Evolutionary conservation across 2,888 invertebrate genomes (phyloP), one percentile per base, ranked within the genome.

Genomic region (Romanomermis culicivorax): DNA sequence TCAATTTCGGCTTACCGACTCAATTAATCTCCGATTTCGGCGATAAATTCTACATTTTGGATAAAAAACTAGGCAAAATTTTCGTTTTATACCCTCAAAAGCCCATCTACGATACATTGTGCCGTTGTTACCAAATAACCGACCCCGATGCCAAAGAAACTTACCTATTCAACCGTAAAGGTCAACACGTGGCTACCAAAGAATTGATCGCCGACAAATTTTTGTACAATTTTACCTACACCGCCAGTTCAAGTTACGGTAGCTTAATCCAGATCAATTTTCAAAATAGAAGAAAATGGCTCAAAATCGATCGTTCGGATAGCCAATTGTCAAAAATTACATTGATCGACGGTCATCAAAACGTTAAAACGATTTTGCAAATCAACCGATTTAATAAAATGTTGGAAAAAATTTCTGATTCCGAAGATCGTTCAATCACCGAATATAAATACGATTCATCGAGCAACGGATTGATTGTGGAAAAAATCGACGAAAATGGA

Each of bases 191-290:
- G 27, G 82, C 68, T 55, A 73, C 73, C 7, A 66, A 69, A 52
- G 69, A 71, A 59, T 61, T 95, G 57, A 83, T 91, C 50, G 91
- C 91, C n/a, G 87, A 85, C 51, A 85, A 86, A 72, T 83, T 83
- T 2, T 78, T 88, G 68, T 93, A 91, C 71, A 85, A 87, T 51
- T 95, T 95, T 76, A 77, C 89, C 26, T 95, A 95, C 75, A 89
- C 87, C 62, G 87, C 91, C 0, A 91, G 91, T 68, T 91, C 91
- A 0, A 88, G 86, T 68, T 89, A 87, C 51, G 93, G 93, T 67
- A 85, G 86, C 67, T 74, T 95, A 54, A 85, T 85, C 64, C 84
- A 85, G 0, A 88, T 95, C 1, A 87, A 85, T 1, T 91, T 91
- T 71, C 84, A 85, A 56, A 85, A 87, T 2, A 88, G 88, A 68